A percentile compares a stretch with the other conserved stretches of the same genome.
phyloP scores from a whole-genome alignment of 2,797 vertebrate species.

The Pogoniulus pusillus region DNA sequence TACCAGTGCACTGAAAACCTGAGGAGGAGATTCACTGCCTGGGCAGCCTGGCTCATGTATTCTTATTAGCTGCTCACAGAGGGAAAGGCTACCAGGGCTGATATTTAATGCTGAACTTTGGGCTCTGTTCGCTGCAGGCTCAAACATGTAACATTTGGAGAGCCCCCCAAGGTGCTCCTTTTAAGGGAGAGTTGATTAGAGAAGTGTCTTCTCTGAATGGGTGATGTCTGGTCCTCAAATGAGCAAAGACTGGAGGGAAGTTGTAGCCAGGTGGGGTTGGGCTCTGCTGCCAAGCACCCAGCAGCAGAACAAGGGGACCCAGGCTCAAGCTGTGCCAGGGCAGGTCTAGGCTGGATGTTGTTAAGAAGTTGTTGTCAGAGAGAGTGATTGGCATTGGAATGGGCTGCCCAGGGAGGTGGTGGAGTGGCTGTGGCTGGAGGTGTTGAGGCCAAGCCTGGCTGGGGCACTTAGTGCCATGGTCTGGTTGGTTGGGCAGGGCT shows the following conservation, averaged over 20 bases:
- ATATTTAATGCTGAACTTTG: constrained; percentile 4
- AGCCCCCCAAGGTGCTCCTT: neutral
- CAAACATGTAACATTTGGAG: neutral
- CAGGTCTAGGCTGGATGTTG: too few species aligned
- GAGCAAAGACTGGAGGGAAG: neutral
- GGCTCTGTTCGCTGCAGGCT: neutral
- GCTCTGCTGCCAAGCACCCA: too few species aligned
- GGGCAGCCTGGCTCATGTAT: neutral
- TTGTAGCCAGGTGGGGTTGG: too few species aligned
- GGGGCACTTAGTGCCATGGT: too few species aligned
- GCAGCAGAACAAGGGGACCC: too few species aligned
- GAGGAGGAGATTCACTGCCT: constrained; percentile 1
- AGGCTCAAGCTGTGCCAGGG: too few species aligned
- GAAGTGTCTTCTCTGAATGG: neutral
- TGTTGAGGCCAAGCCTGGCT: too few species aligned
- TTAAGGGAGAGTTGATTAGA: rapidly evolving
- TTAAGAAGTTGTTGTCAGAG: too few species aligned
- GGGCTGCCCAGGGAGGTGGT: too few species aligned
- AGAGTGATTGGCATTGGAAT: too few species aligned
- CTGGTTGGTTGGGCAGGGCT: too few species aligned
- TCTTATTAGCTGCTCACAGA: constrained; percentile 2
- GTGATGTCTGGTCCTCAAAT: neutral
- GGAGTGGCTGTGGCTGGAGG: too few species aligned
- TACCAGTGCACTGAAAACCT: constrained; percentile 12
- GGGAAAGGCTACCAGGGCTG: neutral